Conservation (phyloP, 2,888 invertebrate species). For the Rhagonycha fulva region DNA sequence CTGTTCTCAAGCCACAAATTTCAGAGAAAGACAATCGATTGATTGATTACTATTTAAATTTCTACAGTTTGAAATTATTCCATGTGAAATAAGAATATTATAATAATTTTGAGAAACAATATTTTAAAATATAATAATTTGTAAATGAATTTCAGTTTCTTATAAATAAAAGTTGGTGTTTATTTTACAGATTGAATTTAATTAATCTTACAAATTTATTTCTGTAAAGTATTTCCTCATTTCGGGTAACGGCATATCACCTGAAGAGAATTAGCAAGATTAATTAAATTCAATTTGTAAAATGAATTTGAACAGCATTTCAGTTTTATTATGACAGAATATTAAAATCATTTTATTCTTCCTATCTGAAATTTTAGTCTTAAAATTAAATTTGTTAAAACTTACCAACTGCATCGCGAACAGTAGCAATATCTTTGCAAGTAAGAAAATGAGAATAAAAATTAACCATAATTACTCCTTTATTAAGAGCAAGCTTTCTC, state of each 20-base stretch:
- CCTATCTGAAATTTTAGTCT: neutral
- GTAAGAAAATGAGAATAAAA: constrained; percentile 81
- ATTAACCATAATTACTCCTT: constrained; percentile 86
- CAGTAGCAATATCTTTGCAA: constrained; percentile 73
- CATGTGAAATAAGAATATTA: neutral
- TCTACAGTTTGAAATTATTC: neutral
- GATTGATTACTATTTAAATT: too few species aligned
- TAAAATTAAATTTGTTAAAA: constrained; percentile 10
- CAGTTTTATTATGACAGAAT: neutral
- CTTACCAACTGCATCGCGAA: constrained; percentile 81
- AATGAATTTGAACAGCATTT: neutral
- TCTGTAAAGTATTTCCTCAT: neutral
- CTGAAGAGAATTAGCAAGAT: neutral
- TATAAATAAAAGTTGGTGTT: neutral
- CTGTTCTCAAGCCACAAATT: too few species aligned
- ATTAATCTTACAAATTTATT: neutral
- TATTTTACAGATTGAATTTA: neutral
- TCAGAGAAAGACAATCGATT: too few species aligned
- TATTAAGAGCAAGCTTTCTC: constrained; percentile 72
- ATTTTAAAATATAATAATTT: neutral
- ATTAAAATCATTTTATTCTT: neutral
- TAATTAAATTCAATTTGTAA: neutral
- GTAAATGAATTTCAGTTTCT: neutral
- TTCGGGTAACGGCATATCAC: neutral
- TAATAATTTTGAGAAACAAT: neutral